Evolutionary conservation across 1,140 invertebrate species (phyloP).

Genomic region (Papilio glaucus): DNA sequence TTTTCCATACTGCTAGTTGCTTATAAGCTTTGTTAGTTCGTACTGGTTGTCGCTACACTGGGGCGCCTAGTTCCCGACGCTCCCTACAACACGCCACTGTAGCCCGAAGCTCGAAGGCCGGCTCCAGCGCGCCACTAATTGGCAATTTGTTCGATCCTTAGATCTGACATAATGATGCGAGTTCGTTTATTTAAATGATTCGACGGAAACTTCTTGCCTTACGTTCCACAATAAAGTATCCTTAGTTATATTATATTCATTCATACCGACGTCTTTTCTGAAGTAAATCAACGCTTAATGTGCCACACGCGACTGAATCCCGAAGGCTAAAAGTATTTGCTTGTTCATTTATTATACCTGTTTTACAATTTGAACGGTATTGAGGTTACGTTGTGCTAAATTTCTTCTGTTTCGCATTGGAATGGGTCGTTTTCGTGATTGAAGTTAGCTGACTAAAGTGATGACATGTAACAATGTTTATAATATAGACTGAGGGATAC

Average conservation of each 20-base stretch:
- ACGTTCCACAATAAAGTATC: slow-evolving; percentile 51
- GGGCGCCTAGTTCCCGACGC: slow-evolving; percentile 37
- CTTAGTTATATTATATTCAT: slow-evolving; percentile 38
- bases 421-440: slow-evolving; percentile 2
- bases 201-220: slow-evolving; percentile 74
- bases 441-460: neutral
- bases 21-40: neutral
- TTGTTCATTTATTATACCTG: slow-evolving; percentile 41
- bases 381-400: slow-evolving; percentile 23
- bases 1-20: neutral
- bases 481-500: neutral
- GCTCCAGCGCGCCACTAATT: slow-evolving; percentile 72
- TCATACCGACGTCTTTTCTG: slow-evolving; percentile 44
- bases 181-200: slow-evolving; percentile 84
- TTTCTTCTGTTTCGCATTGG: slow-evolving; percentile 4
- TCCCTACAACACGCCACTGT: slow-evolving; percentile 43
- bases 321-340: slow-evolving; percentile 45
- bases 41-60: slow-evolving; percentile 21
- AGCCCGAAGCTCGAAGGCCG: slow-evolving; percentile 56
- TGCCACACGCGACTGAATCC: slow-evolving; percentile 44
- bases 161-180: slow-evolving; percentile 81
- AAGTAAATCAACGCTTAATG: slow-evolving; percentile 55
- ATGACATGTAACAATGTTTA: neutral
- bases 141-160: slow-evolving; percentile 82
- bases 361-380: slow-evolving; percentile 24